Evolutionary conservation across 2,797 vertebrate genomes (phyloP), one percentile per base, ranked within the genome.

Genomic region (Helostoma temminkii): DNA sequence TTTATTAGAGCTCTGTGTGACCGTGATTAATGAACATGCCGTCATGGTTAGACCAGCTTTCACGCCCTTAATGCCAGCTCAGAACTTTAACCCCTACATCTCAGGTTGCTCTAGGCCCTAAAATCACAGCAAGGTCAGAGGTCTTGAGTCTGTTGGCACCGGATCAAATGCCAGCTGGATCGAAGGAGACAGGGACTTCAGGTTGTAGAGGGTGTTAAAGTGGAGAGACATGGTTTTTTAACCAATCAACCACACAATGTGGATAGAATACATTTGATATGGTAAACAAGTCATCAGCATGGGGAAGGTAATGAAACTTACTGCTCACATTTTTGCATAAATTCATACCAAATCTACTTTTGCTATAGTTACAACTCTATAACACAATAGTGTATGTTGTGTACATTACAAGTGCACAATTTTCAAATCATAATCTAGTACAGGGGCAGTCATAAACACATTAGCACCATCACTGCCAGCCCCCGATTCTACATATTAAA

Each of bases 11-110:
- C 39, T 61, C 24, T 57, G 58, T 64, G 71, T 78, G 74, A 82
- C 42, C 66, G 79, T 91, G 90, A 94, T 92, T 89, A 92, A 94
- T 93, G 91, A 86, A 78, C 19, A 3, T 70, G 67, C 62, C 9
- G 58, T 80, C 86, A 81, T 14, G 19, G 75, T 76, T 16, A 46
- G 81, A 80, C 66, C 54, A 47, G 52, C 60, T 72, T 86, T 87
- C 88, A 83, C 60, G 30, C 76, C 84, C 66, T 68, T 64, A n/a
- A 36, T 77, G 74, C 61, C 78, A 52, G 24, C 34, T 47, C 71
- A 63, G 50, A 76, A 76, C 68, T 77, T 79, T 66, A 78, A 81
- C 67, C 76, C 45, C 71, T 49, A 16, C 15, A 30, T 62, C 80
- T 87, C 71, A 25, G 76, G 76, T 87, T 91, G 76, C 81, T 63